Evolutionary conservation across 2,113 vertebrate species (phyloP), one percentile per base, ranked within the genome.

Genomic region (Acrocephalus arundinaceus): DNA sequence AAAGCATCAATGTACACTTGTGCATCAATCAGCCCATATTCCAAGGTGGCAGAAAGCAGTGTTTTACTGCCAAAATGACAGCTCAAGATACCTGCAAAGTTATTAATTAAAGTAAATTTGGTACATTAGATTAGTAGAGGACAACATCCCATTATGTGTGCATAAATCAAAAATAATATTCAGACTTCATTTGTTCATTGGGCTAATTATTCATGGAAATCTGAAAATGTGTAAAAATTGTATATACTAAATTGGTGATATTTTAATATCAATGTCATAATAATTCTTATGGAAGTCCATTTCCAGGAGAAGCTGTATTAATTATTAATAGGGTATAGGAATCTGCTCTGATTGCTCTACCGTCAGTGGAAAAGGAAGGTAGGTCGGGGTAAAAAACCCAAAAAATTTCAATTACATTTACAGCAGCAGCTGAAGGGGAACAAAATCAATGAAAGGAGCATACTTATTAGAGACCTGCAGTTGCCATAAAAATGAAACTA

Each of bases 381-480:
- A 94, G 94, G 96, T 96, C 94, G 95, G 65, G 46, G 51, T 24
- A 66, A 76, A 96, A 76, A 89, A 13, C 0, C 9, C 33, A 68
- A 94, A 98, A 98, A 98, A 96, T 94, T 98, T 98, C 98, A 98
- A 98, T 98, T 98, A 98, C 97, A 96, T 97, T 98, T 98, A 97
- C 63, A 97, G 96, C 94, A 96, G 95, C 96, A 98, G 92, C 97
- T 97, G 98, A 98, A 98, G 96, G 96, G 96, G 97, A 98, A 96
- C 93, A 98, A 98, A 98, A 98, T 98, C 98, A 98, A 98, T 98
- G 98, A 97, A 97, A 96, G 97, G 88, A 98, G 97, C 94, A 97
- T 97, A 98, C 97, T 97, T 98, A 98, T 98, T 98, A 98, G 97
- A 98, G 97, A 97, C 97, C 97, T 96, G 85, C 88, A 97, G 97